Percentiles rank a stretch among this genome's conserved stretches.
Conservation (phyloP, 1,140 invertebrate species). For the Danaus melanippus region DNA sequence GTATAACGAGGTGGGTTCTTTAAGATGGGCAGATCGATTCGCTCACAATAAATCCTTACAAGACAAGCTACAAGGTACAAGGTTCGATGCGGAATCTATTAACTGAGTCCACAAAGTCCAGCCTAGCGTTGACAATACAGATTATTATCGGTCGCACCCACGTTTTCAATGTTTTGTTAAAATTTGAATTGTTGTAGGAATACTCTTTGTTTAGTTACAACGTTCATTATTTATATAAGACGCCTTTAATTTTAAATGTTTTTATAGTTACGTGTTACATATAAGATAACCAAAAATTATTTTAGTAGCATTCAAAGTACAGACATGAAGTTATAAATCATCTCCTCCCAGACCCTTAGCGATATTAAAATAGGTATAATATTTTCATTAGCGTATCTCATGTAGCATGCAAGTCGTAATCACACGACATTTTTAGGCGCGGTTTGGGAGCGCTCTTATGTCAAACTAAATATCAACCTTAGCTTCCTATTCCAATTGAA, state of each 20-base stretch:
- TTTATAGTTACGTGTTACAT: too few relatives aligned
- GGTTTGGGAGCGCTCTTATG: slow-evolving; percentile 10
- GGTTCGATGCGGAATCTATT: slow-evolving; percentile 23
- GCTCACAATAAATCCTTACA: slow-evolving; percentile 18
- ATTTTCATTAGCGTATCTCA: slow-evolving; percentile 4
- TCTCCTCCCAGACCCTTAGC: too few relatives aligned
- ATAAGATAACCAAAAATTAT: too few relatives aligned
- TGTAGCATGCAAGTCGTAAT: slow-evolving; percentile 9
- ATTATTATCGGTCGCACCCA: slow-evolving; percentile 21
- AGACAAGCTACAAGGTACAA: slow-evolving; percentile 14
- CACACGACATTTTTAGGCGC: slow-evolving; percentile 19
- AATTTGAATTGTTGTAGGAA: too few relatives aligned
- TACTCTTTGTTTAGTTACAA: too few relatives aligned
- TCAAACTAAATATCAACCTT: too few relatives aligned
- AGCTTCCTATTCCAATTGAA: too few relatives aligned
- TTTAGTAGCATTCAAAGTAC: too few relatives aligned
- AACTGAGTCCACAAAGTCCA: slow-evolving; percentile 8
- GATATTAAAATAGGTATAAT: too few relatives aligned
- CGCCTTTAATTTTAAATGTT: too few relatives aligned
- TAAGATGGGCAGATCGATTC: slow-evolving; percentile 13
- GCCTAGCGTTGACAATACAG: slow-evolving; percentile 22
- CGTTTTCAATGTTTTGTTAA: slow-evolving; percentile 3
- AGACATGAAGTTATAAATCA: too few relatives aligned
- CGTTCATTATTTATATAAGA: too few relatives aligned
- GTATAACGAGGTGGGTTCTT: neutral